Evolutionary conservation across 2,113 vertebrate genomes (phyloP).

Genomic region (Mus pahari): DNA sequence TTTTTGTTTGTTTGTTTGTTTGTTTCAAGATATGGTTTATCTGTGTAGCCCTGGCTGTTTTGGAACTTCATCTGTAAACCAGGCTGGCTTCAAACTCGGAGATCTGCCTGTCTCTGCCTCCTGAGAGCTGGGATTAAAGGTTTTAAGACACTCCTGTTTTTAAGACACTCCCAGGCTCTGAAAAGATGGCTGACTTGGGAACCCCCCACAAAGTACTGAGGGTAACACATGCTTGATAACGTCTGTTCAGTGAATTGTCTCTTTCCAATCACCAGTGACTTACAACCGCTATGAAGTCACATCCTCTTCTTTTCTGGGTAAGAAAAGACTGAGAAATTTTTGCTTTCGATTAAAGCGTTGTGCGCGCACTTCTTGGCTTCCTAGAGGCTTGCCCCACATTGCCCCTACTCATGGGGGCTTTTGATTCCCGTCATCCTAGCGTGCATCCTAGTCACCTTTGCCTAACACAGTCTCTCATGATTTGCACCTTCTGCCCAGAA

Average conservation of each 20-base stretch:
- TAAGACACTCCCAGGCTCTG: neutral
- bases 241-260: conserved; percentile 12
- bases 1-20: neutral
- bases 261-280: neutral
- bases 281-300: neutral
- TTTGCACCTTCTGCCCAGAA: neutral
- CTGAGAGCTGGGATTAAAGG: neutral
- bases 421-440: neutral
- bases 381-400: neutral
- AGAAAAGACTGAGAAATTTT: neutral
- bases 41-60: neutral
- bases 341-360: neutral
- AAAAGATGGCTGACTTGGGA: neutral
- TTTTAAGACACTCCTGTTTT: neutral
- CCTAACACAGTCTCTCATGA: neutral
- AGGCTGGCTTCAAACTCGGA: neutral
- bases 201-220: neutral
- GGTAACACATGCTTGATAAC: neutral
- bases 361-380: neutral
- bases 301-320: conserved; percentile 9
- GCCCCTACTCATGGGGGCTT: neutral
- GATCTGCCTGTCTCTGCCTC: neutral
- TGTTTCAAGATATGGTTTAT: neutral
- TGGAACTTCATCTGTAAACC: neutral
- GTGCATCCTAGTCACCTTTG: neutral